Evolutionary conservation across 2,113 vertebrate genomes (phyloP).

Genomic region (Neoarius graeffei): DNA sequence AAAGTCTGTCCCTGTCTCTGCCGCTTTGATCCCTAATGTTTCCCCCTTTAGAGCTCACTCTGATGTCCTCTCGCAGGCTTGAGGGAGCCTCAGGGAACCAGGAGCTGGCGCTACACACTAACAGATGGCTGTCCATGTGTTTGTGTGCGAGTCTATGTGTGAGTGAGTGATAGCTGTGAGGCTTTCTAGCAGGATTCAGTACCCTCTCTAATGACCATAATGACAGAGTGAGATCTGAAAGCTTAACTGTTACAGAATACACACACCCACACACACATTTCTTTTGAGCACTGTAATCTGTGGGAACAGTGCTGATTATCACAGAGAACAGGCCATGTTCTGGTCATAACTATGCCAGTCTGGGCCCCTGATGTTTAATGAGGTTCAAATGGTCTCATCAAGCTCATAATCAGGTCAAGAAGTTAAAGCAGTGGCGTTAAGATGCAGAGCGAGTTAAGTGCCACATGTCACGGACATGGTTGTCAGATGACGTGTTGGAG

Average conservation of each 20-base stretch:
- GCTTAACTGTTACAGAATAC: conserved; percentile 53
- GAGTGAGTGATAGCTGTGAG: conserved; percentile 34
- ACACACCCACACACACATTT: conserved; percentile 39
- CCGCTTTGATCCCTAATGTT: conserved; percentile 52
- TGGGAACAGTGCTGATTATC: conserved; percentile 41
- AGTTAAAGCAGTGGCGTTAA: not conserved
- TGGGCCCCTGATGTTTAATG: conserved; percentile 36
- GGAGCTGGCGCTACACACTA: conserved; percentile 26
- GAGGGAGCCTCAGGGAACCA: conserved; percentile 32
- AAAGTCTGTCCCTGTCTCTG: conserved; percentile 46
- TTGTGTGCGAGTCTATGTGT: conserved; percentile 35
- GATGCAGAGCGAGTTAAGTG: not conserved
- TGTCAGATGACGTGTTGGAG: conserved; percentile 16
- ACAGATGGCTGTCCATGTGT: conserved; percentile 39
- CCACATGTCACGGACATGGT: conserved; percentile 26
- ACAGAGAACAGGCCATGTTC: not conserved
- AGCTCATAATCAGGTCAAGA: not conserved
- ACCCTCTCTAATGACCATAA: conserved; percentile 51
- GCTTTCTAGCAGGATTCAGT: conserved; percentile 49
- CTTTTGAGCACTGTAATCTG: conserved; percentile 35
- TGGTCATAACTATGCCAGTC: conserved; percentile 15
- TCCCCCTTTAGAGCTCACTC: conserved; percentile 43
- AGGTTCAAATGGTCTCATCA: conserved; percentile 1
- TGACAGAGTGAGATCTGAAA: conserved; percentile 62
- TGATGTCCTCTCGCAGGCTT: conserved; percentile 50